Percentiles rank a stretch among this genome's conserved stretches.
Evolutionary conservation across 1,140 invertebrate species (phyloP).

Genomic region (Tetramorium alpestre): DNA sequence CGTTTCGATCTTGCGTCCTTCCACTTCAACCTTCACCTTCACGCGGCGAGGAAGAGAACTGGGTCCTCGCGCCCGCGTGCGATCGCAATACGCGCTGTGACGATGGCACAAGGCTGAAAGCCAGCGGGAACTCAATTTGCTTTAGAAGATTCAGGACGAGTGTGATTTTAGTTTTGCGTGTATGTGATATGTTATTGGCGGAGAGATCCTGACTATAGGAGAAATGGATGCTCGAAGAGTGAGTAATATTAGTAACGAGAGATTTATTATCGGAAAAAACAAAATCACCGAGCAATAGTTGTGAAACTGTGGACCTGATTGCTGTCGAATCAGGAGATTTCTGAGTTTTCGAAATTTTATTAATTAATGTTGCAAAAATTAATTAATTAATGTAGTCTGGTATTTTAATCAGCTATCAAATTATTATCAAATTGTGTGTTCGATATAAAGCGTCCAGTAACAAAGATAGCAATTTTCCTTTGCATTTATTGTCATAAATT

Average conservation of each 20-base stretch:
- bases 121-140: not conserved
- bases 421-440: not conserved
- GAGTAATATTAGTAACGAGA: slow-evolving; percentile 72
- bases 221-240: slow-evolving; percentile 82
- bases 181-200: slow-evolving; percentile 65
- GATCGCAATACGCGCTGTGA: slow-evolving; percentile 14
- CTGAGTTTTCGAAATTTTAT: not conserved
- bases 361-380: not conserved
- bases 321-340: not conserved
- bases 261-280: not conserved
- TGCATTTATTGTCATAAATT: not conserved
- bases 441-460: not conserved
- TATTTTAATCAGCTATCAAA: too few relatives aligned
- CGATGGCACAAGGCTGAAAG: not conserved
- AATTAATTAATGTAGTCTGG: too few relatives aligned
- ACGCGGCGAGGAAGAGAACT: slow-evolving; percentile 26
- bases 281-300: not conserved
- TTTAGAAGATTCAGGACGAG: not conserved
- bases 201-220: slow-evolving; percentile 43
- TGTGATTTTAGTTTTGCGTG: slow-evolving; percentile 39
- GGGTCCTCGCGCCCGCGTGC: not conserved
- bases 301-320: not conserved
- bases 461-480: not conserved
- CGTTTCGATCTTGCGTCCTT: slow-evolving; percentile 43
- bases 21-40: slow-evolving; percentile 44